Conservation (phyloP, 2,888 invertebrate species). For the Theristus sp. region DNA sequence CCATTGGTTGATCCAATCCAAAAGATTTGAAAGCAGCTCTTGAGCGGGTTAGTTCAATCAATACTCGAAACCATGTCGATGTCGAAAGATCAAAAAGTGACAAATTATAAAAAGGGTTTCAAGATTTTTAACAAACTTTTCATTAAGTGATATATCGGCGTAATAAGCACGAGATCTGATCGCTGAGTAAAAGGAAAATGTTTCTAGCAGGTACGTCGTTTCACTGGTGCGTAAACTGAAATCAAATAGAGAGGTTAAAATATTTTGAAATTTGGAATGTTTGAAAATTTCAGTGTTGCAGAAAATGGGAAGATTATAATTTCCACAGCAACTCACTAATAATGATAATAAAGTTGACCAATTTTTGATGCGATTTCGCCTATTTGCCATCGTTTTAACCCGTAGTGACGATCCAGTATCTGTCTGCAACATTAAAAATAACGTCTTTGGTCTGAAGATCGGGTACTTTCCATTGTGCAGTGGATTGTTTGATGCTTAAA, state of each 20-base stretch:
- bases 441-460: too few relatives aligned
- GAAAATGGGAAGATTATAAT: too few relatives aligned
- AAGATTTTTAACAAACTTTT: not conserved
- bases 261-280: conserved; percentile 1
- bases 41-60: too few relatives aligned
- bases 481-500: too few relatives aligned
- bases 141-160: conserved; percentile 37
- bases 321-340: conserved; percentile 92
- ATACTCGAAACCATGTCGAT: too few relatives aligned
- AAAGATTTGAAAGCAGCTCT: too few relatives aligned
- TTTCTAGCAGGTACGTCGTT: conserved; percentile 83
- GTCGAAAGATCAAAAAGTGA: too few relatives aligned
- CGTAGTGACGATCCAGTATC: conserved; percentile 74
- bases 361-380: conserved; percentile 96
- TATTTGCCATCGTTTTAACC: conserved; percentile 89
- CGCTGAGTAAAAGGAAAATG: conserved; percentile 85
- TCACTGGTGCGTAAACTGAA: conserved; percentile 79
- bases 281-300: not conserved
- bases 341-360: conserved; percentile 92
- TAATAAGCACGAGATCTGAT: conserved; percentile 82
- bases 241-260: conserved; percentile 12
- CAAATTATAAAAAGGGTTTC: not conserved
- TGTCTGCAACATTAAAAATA: conserved; percentile 36
- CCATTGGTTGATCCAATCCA: too few relatives aligned
- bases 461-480: too few relatives aligned